phyloP scores from a whole-genome alignment of 2,888 invertebrate species.

The Carcina quercana region DNA sequence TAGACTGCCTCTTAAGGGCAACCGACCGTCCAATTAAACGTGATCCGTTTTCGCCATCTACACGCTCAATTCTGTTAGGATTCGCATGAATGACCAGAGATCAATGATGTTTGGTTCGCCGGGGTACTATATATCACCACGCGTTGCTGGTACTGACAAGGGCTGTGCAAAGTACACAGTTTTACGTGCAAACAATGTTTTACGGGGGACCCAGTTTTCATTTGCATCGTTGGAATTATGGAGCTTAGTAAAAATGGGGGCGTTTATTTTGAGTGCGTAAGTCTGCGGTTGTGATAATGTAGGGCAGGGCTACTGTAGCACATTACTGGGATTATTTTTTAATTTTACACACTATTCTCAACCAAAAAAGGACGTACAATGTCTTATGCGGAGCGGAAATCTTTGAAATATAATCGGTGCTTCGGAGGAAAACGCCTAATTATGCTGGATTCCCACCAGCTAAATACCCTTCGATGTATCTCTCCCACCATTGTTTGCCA shows the following conservation, averaged over 20 bases:
- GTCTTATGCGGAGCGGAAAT: too few species aligned
- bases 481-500: too few species aligned
- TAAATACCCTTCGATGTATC: too few species aligned
- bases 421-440: too few species aligned
- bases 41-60: conserved; percentile 13
- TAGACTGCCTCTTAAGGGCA: conserved; percentile 29
- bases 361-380: too few species aligned
- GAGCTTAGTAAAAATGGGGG: conserved; percentile 9
- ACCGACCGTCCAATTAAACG: conserved; percentile 15
- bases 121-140: conserved; percentile 36
- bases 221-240: conserved; percentile 22
- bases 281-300: too few species aligned
- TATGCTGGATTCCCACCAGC: too few species aligned
- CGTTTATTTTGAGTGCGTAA: too few species aligned
- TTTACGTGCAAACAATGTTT: conserved; percentile 24
- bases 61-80: background rate
- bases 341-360: too few species aligned
- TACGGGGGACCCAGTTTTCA: conserved; percentile 12
- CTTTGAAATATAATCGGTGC: too few species aligned
- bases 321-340: too few species aligned
- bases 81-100: conserved; percentile 4
- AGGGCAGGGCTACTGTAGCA: too few species aligned
- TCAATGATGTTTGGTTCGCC: conserved; percentile 19
- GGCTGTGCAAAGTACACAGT: conserved; percentile 28
- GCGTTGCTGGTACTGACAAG: conserved; percentile 46